Conservation (phyloP, 2,888 invertebrate genomes). For the Pelosia muscerda region DNA sequence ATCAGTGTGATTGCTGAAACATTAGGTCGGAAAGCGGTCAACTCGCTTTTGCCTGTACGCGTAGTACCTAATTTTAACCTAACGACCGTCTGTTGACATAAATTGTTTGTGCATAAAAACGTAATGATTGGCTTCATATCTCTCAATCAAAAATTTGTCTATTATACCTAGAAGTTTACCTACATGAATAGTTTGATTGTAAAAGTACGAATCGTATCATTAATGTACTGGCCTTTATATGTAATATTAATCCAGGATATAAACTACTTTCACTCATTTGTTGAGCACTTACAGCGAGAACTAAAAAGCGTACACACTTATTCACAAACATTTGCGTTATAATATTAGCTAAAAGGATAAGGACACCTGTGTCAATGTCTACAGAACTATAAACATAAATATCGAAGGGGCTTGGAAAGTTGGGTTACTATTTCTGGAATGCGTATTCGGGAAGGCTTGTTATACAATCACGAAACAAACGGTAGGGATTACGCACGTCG, state of each 20-base stretch:
- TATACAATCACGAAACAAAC: constrained; percentile 68
- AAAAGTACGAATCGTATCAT: neutral
- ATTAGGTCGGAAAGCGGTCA: constrained; percentile 68
- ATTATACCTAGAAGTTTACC: no score
- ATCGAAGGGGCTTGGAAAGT: constrained; percentile 56
- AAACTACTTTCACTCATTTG: neutral
- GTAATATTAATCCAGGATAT: no score
- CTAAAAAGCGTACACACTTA: neutral
- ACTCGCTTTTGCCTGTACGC: constrained; percentile 68
- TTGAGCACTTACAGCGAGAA: neutral
- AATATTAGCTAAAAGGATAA: neutral
- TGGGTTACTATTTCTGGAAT: constrained; percentile 65
- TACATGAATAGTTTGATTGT: neutral
- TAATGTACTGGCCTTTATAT: neutral
- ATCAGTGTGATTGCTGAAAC: constrained; percentile 74
- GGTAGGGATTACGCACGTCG: constrained; percentile 77
- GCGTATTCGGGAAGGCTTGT: constrained; percentile 67
- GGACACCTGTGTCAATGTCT: constrained; percentile 2
- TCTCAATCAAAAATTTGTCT: neutral
- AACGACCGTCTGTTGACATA: constrained; percentile 51
- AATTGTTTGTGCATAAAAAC: constrained; percentile 5
- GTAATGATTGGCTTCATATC: constrained; percentile 31
- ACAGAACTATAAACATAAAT: constrained; percentile 36
- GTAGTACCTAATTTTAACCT: constrained; percentile 59
- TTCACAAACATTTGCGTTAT: neutral